Evolutionary conservation across 1,140 invertebrate species (phyloP), one percentile per base, ranked within the genome.

Genomic region (Anoplolepis gracilipes): DNA sequence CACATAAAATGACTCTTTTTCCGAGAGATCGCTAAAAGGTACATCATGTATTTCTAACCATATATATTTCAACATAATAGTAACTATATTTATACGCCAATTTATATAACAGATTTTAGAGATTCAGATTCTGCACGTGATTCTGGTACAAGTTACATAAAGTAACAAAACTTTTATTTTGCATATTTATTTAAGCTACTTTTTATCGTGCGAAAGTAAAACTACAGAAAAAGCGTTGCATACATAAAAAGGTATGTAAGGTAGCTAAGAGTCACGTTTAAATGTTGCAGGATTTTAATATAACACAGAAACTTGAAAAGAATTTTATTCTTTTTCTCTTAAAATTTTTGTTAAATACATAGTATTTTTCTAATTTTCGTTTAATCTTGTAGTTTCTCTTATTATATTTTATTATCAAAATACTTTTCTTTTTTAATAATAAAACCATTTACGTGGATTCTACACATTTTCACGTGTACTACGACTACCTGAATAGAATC

Each of bases 1-100:
- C 70, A 77, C 28, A 72, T 46, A 84, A 75, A 85, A 67, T 59
- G 62, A 4, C 42, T 65, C 28, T 39, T 46, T 81, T 25, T 1
- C 16, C 19, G 22, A 82, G 11, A 55, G 64, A 25, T 46, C 28
- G 39, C 1, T 19, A 11, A 59, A 53, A 1, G 7, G 6, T 8
- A 25, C 22, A 42, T 22, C 53, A 16, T 16, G 3, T 30, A 1
- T 19, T 33, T 59, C 22, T 25, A 25, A 1, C 11, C 2, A 69
- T 79, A 16, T 55, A 77, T 3, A 79, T 69, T 25, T 53, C n/a
- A 25, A 25, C 19, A 22, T 53, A 33, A 65, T 4, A 53, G 30
- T 36, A 53, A 78, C 6, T 65, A 4, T n/a, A 78, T 49, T 42
- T 33, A 33, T 61, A 65, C 1, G 30, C 13, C 22, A 4, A 69